Percentiles rank a stretch among this genome's conserved stretches.
phyloP scores from a whole-genome alignment of 2,113 vertebrate species.

The Nannospalax galili region DNA sequence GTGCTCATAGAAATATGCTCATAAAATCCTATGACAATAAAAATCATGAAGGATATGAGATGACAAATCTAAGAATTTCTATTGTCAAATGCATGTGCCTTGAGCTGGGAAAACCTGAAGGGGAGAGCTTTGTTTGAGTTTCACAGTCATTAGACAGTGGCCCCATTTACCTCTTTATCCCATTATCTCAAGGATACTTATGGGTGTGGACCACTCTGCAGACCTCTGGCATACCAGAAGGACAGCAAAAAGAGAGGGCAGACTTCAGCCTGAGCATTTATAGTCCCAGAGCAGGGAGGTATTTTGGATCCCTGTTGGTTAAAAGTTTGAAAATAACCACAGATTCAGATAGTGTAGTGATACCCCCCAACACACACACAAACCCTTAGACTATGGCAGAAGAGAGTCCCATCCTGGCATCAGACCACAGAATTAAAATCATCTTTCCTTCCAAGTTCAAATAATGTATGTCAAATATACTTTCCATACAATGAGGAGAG shows the following conservation, averaged over 20 bases:
- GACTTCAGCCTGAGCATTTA: background rate
- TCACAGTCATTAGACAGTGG: background rate
- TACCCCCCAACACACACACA: too few species aligned
- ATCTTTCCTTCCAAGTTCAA: background rate
- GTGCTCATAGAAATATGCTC: background rate
- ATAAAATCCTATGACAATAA: background rate
- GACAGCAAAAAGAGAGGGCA: background rate
- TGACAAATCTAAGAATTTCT: background rate
- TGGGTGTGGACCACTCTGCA: background rate
- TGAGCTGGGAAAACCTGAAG: background rate
- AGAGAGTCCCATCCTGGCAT: fast-evolving
- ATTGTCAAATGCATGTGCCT: background rate
- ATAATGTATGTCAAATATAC: background rate
- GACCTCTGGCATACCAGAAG: background rate
- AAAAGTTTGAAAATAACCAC: background rate
- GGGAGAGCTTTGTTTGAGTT: background rate
- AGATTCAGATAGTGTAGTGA: background rate
- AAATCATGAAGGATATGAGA: background rate
- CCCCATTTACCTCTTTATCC: background rate
- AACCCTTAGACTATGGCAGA: background rate
- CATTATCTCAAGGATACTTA: background rate
- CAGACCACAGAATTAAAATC: background rate
- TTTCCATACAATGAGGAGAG: background rate
- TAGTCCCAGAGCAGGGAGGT: background rate
- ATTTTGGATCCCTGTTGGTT: background rate